A percentile compares a stretch with the other conserved stretches of the same genome.
phyloP scores from a whole-genome alignment of 2,113 vertebrate genomes.

The Cyanistes caeruleus region DNA sequence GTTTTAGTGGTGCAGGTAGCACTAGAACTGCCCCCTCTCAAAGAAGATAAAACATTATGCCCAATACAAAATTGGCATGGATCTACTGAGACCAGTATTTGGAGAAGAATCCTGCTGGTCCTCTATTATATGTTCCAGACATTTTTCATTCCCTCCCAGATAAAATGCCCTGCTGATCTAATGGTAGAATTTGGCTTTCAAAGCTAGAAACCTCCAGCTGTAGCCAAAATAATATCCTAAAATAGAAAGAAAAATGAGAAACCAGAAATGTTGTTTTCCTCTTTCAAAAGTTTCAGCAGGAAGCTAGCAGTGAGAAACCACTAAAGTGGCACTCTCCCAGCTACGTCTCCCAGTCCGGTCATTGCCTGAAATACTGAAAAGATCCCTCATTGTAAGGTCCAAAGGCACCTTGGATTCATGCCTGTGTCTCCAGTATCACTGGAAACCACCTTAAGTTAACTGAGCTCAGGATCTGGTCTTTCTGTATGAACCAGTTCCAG shows the following conservation, averaged over 20 bases:
- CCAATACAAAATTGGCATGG: not conserved
- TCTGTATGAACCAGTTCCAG: constrained; percentile 26
- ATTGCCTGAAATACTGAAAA: not conserved
- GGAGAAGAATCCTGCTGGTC: not conserved
- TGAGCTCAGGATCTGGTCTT: constrained; percentile 7
- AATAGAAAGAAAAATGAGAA: constrained; percentile 71
- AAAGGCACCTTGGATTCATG: not conserved
- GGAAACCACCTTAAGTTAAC: not conserved
- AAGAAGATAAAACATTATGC: not conserved
- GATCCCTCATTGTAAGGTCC: not conserved
- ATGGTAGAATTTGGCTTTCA: constrained; percentile 42
- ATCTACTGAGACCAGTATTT: not conserved
- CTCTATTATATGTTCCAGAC: not conserved
- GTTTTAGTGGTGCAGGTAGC: not conserved
- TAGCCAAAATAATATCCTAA: constrained; percentile 60
- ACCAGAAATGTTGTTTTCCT: constrained; percentile 63
- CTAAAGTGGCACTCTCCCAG: constrained; percentile 15
- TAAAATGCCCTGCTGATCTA: constrained; percentile 38
- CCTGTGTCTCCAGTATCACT: not conserved
- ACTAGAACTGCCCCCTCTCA: not conserved
- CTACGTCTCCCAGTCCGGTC: not conserved
- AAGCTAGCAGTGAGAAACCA: not conserved
- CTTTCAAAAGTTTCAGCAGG: constrained; percentile 39
- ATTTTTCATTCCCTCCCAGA: not conserved
- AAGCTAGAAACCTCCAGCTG: constrained; percentile 50